Base-by-base conservation (phyloP, 1,140 invertebrate genomes). In the Drosophila pachea region DNA sequence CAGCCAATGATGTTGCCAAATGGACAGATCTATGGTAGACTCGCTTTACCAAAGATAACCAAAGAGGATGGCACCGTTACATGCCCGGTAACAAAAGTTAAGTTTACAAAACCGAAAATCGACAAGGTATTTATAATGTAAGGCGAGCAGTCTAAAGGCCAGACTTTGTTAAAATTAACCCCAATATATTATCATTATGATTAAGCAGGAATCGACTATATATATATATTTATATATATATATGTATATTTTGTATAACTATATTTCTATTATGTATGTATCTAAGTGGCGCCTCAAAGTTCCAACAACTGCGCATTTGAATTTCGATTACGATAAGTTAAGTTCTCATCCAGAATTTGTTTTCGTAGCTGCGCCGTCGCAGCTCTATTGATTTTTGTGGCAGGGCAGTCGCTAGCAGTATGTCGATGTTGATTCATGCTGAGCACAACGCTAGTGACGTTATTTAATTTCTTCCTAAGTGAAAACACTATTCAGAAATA, bases 1-100 rank as follows among this genome's bases (percentile, higher is more conserved):
- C 96, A 95, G 72, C 98, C 98, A 0, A 96, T 99, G 94, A 97
- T 98, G 94, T 92, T 99, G 89, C 98, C 98, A 42, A 99, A 99
- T 92, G 98, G 98, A 59, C 95, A 97, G 90, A 97, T 99, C 52
- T 99, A 99, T 90, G 98, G 98, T n/a, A 95, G 97, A 90, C 93
- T 96, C 92, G 97, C 71, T 90, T 96, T 95, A 93, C 92, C 94
- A 74, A 93, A 95, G 88, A 97, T 98, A 94, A 95, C 97, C 84
- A 91, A 93, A 76, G 94, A 96, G 82, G 97, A 98, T 88, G 97
- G 96, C 11, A 94, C 94, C 78, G 93, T 98, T 32, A 94, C 95
- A 55, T 99, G 97, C 89, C 97, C 97, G 12, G 94, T 97, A 89
- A 98, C 97, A 50, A 96, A 97, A 90, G 95, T 97, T 89, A 92